Evolutionary conservation across 2,113 vertebrate genomes (phyloP).

Genomic region (Eublepharis macularius): DNA sequence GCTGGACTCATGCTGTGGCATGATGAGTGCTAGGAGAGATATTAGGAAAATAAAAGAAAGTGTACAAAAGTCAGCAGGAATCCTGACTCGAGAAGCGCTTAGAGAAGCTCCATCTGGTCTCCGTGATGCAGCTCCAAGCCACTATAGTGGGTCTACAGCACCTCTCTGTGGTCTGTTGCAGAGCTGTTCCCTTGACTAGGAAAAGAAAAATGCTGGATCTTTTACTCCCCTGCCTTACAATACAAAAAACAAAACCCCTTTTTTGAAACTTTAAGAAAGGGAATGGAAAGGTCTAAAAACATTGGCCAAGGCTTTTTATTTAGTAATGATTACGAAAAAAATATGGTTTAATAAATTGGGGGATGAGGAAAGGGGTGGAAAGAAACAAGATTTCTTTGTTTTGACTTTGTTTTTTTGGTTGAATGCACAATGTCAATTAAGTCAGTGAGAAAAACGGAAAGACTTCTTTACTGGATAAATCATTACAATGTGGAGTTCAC

Average conservation of each 20-base stretch:
- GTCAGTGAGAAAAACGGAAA: no score
- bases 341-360: conserved; percentile 24
- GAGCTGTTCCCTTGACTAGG: conserved; percentile 28
- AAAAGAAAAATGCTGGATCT: background rate
- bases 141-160: conserved; percentile 74
- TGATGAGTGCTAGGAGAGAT: conserved; percentile 59
- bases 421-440: background rate
- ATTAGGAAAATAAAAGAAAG: conserved; percentile 51
- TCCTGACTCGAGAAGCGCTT: conserved; percentile 49
- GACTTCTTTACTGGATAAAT: no score
- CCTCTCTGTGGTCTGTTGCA: conserved; percentile 74
- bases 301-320: background rate
- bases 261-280: background rate
- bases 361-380: conserved; percentile 25
- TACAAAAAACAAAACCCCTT: background rate
- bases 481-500: no score
- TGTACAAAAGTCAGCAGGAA: conserved; percentile 64
- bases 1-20: conserved; percentile 58
- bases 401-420: background rate
- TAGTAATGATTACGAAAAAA: background rate
- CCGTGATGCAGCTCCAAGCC: background rate
- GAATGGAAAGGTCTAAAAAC: background rate
- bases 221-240: background rate
- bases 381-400: background rate
- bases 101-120: conserved; percentile 53